Percentiles rank a stretch among this genome's conserved stretches.
phyloP scores from a whole-genome alignment of 2,888 invertebrate genomes.

The Agrenia bidenticulata region DNA sequence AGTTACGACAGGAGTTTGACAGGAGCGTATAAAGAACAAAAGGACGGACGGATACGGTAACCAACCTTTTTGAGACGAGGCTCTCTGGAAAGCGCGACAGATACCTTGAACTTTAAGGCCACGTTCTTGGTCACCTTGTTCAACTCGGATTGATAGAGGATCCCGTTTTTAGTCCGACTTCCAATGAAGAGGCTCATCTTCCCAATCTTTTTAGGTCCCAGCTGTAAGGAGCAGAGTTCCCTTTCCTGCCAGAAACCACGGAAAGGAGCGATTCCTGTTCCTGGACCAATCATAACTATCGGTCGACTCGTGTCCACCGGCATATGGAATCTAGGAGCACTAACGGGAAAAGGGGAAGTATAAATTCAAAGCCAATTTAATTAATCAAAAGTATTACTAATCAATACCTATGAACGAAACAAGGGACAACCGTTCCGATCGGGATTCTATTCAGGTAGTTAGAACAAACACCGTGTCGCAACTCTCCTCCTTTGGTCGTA shows the following conservation, averaged over 20 bases:
- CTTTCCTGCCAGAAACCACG: conserved; percentile 88
- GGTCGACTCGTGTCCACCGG: conserved; percentile 75
- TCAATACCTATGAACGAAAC: conserved; percentile 80
- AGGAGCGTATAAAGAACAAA: no score
- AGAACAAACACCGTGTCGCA: conserved; percentile 91
- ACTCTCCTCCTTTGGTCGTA: conserved; percentile 79
- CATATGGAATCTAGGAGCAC: conserved; percentile 82
- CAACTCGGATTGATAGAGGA: conserved; percentile 81
- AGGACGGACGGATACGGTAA: no score
- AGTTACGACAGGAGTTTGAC: no score
- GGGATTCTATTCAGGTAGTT: conserved; percentile 80
- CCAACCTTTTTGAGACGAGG: conserved; percentile 75
- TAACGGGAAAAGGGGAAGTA: conserved; percentile 55
- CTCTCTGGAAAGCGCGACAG: conserved; percentile 81
- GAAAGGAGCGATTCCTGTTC: conserved; percentile 93
- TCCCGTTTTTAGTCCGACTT: conserved; percentile 75
- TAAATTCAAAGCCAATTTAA: no score
- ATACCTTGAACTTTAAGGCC: conserved; percentile 74
- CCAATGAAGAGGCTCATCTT: conserved; percentile 86
- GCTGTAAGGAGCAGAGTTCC: conserved; percentile 16
- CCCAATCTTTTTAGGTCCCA: conserved; percentile 55
- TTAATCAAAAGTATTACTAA: conserved; percentile 27
- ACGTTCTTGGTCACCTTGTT: conserved; percentile 68
- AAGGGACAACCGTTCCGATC: conserved; percentile 62
- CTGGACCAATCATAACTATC: conserved; percentile 80